Conservation (phyloP, 1,140 invertebrate genomes). For the Prorops nasuta region DNA sequence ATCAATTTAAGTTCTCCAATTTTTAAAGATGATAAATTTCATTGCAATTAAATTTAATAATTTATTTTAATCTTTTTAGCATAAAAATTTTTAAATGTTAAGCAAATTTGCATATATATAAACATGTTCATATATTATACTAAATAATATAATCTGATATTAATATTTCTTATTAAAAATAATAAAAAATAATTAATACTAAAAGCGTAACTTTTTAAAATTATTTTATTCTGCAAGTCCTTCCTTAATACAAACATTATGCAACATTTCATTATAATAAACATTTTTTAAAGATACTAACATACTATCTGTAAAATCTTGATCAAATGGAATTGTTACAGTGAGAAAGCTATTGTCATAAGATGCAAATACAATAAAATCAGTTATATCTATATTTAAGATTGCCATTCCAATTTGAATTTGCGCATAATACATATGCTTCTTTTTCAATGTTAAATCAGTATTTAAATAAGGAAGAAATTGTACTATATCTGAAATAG, state of each 20-base stretch:
- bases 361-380: constrained; percentile 3
- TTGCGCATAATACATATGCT: constrained; percentile 6
- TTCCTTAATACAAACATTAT: constrained; percentile 1
- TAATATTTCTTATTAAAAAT: background rate
- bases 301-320: background rate
- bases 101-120: background rate
- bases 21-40: background rate
- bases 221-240: background rate
- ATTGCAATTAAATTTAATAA: background rate
- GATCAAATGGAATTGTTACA: constrained; percentile 4
- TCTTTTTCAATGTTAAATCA: background rate
- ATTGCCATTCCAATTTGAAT: constrained; percentile 2
- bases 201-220: background rate
- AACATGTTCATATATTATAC: background rate
- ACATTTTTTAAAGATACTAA: background rate
- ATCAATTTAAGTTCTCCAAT: constrained; percentile 1
- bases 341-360: background rate
- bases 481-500: background rate
- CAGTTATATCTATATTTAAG: constrained; percentile 1
- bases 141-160: background rate
- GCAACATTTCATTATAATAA: constrained; percentile 7
- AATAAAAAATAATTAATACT: background rate
- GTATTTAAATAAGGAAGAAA: background rate
- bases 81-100: background rate
- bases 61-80: background rate